These are phyloP conservation scores for Tanypteryx hageni DNA, from an alignment of 2,888 invertebrate genomes.

Conservation along the genomic window DNA sequence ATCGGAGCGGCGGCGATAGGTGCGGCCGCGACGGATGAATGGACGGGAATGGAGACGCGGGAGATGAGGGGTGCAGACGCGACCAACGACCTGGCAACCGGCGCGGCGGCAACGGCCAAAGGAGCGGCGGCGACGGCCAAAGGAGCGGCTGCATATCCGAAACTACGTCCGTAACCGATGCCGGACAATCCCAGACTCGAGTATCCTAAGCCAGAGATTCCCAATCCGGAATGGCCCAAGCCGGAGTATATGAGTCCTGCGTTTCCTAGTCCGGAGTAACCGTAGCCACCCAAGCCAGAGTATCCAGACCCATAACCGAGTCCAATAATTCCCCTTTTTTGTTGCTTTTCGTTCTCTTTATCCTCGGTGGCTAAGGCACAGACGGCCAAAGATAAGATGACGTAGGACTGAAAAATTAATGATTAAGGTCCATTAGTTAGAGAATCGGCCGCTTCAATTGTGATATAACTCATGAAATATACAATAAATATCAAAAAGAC, in stretches of 20 bases:
- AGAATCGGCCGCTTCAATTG: background rate
- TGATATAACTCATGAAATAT: background rate
- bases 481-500: background rate
- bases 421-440: background rate
- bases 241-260: background rate
- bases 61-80: background rate
- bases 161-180: background rate
- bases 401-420: background rate
- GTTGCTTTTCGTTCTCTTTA: slow-evolving; percentile 28
- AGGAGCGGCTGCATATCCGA: background rate
- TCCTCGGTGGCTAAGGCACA: background rate
- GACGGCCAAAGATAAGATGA: slow-evolving; percentile 2
- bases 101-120: background rate
- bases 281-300: background rate
- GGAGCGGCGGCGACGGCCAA: background rate
- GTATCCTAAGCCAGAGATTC: background rate
- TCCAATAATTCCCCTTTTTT: slow-evolving; percentile 30
- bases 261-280: background rate
- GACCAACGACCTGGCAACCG: background rate
- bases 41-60: background rate
- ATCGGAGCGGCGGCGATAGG: background rate
- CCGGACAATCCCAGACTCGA: background rate
- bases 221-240: background rate
- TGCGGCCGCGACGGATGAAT: background rate
- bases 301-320: background rate